Evolutionary conservation across 2,888 invertebrate genomes (phyloP).

Genomic region (Chrysodeixis includens): DNA sequence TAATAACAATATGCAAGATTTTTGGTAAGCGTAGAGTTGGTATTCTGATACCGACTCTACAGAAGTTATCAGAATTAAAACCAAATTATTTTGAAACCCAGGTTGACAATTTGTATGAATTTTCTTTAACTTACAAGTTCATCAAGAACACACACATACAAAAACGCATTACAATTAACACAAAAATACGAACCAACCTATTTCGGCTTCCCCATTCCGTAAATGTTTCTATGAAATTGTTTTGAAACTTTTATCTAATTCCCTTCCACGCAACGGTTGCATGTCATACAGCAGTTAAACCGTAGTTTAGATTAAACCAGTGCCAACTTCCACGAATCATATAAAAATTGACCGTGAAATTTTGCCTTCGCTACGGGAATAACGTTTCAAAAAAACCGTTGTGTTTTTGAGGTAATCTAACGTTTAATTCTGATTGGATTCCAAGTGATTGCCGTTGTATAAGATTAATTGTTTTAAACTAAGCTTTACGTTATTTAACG

Average conservation of each 20-base stretch:
- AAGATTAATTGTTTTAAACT: constrained; percentile 1
- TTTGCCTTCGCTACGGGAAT: constrained; percentile 79
- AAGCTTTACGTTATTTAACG: constrained; percentile 4
- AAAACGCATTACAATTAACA: constrained; percentile 43
- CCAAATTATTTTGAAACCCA: no score
- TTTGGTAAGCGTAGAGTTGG: no score
- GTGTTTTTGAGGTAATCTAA: constrained; percentile 62
- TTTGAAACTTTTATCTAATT: constrained; percentile 79
- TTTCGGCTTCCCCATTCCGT: constrained; percentile 60
- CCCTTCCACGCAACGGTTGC: constrained; percentile 74
- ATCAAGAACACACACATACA: constrained; percentile 24
- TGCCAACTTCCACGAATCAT: constrained; percentile 85
- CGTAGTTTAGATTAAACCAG: constrained; percentile 84
- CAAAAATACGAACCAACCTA: constrained; percentile 51
- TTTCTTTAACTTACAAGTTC: not conserved
- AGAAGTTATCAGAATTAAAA: no score
- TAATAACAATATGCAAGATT: no score
- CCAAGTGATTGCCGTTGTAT: constrained; percentile 3
- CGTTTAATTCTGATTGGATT: constrained; percentile 47
- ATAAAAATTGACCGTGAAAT: constrained; percentile 88
- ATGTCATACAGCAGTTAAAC: constrained; percentile 78
- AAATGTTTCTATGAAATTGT: constrained; percentile 70
- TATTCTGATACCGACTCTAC: no score
- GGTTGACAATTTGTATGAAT: no score
- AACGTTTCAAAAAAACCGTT: constrained; percentile 70